These are phyloP conservation scores for Nerophis lumbriciformis DNA, from an alignment of 2,113 vertebrate genomes.

Conservation along the genomic window DNA sequence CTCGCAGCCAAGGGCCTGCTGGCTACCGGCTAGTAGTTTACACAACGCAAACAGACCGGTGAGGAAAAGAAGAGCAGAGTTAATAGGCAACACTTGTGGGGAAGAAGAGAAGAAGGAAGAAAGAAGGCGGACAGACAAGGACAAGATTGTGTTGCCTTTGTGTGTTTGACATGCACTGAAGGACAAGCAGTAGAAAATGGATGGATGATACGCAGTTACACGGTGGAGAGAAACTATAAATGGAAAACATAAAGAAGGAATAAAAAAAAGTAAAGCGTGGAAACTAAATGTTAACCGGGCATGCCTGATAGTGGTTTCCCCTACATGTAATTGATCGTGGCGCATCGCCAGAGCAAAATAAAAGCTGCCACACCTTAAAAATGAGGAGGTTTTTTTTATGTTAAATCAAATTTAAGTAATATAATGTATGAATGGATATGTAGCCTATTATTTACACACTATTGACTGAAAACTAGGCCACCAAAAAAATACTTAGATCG, in stretches of 20 bases:
- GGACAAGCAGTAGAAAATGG: no score
- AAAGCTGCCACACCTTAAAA: no score
- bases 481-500: no score
- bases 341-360: no score
- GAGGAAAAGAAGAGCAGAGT: slow-evolving; percentile 66
- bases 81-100: slow-evolving; percentile 36
- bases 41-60: slow-evolving; percentile 58
- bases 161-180: not conserved
- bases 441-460: no score
- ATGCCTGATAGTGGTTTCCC: not conserved
- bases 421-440: no score
- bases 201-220: not conserved
- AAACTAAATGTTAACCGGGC: not conserved
- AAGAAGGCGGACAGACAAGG: slow-evolving; percentile 20
- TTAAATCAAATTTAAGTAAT: no score
- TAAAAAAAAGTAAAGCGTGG: not conserved
- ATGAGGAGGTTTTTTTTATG: no score
- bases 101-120: slow-evolving; percentile 6
- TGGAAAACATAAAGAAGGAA: not conserved
- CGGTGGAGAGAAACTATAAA: not conserved
- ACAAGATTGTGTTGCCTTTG: not conserved
- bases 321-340: no score
- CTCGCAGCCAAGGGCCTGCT: slow-evolving; percentile 68
- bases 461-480: no score
- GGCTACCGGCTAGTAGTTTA: slow-evolving; percentile 73